Evolutionary conservation across 2,113 vertebrate genomes (phyloP), one percentile per base, ranked within the genome.

Genomic region (Parotia lawesii): DNA sequence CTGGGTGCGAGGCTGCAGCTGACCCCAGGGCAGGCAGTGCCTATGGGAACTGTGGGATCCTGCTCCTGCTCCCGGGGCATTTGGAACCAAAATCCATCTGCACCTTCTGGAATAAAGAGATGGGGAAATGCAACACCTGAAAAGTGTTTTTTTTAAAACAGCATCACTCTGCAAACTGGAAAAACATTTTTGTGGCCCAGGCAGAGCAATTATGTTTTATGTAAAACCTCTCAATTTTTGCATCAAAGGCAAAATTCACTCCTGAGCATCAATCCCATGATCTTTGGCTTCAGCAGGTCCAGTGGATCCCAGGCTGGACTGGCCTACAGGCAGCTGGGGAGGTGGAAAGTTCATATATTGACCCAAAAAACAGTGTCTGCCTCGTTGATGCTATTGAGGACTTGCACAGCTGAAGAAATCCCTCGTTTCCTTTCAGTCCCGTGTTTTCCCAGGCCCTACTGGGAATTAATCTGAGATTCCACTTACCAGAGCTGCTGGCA

Each of bases 361-460:
- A 37, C 58, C 14, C 4, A 2, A 33, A 31, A 54, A 10, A 5
- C 82, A 25, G 18, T 1, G 7, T 15, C 37, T 71, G 80, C 64
- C 56, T 75, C 3, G 0, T 1, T 22, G 69, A 16, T 35, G 16
- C 56, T 16, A 0, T 0, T 25, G 27, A 25, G 15, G 67, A 48
- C n/a, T 29, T 0, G 0, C 25, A 13, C 9, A 13, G 60, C 7
- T 37, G 42, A 88, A 77, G 69, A 76, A 87, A 71, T 8, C 40
- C 37, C 42, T 5, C 6, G 0, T 42, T 78, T 37, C 65, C 35
- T 75, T 15, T 54, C 44, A 51, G 48, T 19, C 42, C 44, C 3
- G 0, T 31, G 33, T 51, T 82, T 71, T 64, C 82, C 73, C 71
- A 35, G 57, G 3, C 22, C 0, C 45, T 89, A 4, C 47, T 9